Percentiles rank a stretch among this genome's conserved stretches.
phyloP scores from a whole-genome alignment of 2,113 vertebrate species.

The Indicator maculatus region DNA sequence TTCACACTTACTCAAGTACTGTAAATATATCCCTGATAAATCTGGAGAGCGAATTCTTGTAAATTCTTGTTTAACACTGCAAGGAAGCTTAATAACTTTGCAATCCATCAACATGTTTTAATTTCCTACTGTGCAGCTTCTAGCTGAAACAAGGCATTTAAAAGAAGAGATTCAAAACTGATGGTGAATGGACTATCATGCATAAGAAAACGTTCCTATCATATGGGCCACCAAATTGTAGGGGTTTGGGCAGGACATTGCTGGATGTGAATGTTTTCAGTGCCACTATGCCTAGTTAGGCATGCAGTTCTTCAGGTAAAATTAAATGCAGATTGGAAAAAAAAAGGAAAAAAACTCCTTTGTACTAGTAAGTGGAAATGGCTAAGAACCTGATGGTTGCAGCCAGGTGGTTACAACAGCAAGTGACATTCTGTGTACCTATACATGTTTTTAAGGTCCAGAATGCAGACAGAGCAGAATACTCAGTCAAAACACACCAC shows the following conservation, averaged over 20 bases:
- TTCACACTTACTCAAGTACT: conserved; percentile 71
- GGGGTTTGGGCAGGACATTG: background rate
- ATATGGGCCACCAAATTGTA: background rate
- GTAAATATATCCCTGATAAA: conserved; percentile 69
- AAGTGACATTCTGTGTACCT: background rate
- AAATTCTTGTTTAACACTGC: conserved; percentile 72
- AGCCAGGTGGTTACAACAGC: background rate
- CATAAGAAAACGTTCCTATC: background rate
- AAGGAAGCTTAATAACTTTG: conserved; percentile 69
- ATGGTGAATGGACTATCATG: background rate
- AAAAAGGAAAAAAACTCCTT: background rate
- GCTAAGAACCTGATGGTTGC: background rate
- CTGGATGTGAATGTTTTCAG: background rate
- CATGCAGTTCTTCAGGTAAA: background rate
- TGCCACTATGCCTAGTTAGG: background rate
- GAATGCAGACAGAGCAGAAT: background rate
- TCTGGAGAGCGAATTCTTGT: conserved; percentile 67
- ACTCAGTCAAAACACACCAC: background rate
- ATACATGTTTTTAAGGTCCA: background rate
- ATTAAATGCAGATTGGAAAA: background rate
- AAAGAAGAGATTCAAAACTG: background rate
- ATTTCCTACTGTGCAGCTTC: conserved; percentile 50
- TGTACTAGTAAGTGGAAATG: background rate
- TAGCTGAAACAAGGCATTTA: conserved; percentile 25
- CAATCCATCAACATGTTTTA: conserved; percentile 73